phyloP scores from a whole-genome alignment of 2,113 vertebrate species.

The Amphiprion percula region DNA sequence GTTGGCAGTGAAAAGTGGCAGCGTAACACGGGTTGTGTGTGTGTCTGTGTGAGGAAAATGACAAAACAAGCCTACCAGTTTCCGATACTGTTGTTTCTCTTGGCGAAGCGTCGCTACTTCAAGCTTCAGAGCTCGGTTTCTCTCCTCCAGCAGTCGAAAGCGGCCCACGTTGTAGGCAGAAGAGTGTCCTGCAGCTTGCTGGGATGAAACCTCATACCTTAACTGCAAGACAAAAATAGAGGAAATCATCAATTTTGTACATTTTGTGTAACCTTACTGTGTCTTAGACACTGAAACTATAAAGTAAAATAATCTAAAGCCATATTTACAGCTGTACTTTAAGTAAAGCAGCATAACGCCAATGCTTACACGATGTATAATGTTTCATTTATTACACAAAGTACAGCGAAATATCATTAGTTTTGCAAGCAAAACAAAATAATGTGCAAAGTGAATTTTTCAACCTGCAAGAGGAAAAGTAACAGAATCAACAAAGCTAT shows the following conservation, averaged over 20 bases:
- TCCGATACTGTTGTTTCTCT: constrained; percentile 67
- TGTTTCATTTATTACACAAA: no score
- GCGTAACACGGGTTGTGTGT: neutral
- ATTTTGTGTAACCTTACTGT: neutral
- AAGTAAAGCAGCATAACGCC: neutral
- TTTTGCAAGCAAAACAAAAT: no score
- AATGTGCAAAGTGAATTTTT: no score
- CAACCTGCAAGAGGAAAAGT: no score
- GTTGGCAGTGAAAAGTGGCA: neutral
- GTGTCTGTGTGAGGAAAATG: neutral
- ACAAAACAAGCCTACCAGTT: constrained; percentile 74
- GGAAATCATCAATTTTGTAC: neutral
- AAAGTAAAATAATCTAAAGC: no score
- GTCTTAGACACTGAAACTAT: no score
- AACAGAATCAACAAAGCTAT: no score
- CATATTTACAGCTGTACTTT: neutral
- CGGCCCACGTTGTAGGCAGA: constrained; percentile 62
- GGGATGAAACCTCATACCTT: constrained; percentile 77
- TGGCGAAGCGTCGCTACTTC: constrained; percentile 77
- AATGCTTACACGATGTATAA: no score
- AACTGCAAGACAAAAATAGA: constrained; percentile 71
- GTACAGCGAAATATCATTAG: no score
- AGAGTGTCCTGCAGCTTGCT: constrained; percentile 63
- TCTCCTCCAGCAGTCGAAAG: constrained; percentile 76
- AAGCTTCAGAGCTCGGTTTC: constrained; percentile 66